phyloP scores from a whole-genome alignment of 2,113 vertebrate species.

The Catagonus wagneri region DNA sequence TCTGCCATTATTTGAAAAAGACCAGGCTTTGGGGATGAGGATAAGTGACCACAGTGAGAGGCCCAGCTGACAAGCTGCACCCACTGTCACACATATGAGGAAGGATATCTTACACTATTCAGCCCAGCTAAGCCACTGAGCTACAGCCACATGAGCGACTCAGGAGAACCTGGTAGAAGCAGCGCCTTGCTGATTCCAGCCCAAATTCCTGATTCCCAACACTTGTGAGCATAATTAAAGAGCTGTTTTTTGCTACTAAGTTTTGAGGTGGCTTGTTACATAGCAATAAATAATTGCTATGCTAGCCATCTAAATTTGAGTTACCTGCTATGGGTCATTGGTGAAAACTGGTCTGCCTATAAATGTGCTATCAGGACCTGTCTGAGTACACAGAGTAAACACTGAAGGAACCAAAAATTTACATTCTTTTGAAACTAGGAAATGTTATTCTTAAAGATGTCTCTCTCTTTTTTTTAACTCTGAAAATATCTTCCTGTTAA shows the following conservation, averaged over 20 bases:
- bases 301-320: background rate
- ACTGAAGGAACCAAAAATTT: background rate
- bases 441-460: background rate
- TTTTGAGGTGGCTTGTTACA: slow-evolving; percentile 45
- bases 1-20: slow-evolving; percentile 19
- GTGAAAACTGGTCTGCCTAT: background rate
- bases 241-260: background rate
- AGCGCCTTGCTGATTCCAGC: background rate
- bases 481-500: background rate
- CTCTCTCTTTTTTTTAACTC: background rate
- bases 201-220: background rate
- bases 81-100: background rate
- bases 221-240: background rate
- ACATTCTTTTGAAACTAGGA: background rate
- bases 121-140: background rate
- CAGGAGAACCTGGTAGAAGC: background rate
- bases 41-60: background rate
- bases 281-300: background rate
- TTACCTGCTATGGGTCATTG: background rate
- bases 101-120: background rate
- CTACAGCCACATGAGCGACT: background rate
- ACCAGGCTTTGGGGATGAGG: background rate
- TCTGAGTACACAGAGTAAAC: background rate
- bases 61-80: background rate
- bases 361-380: background rate